These are phyloP conservation scores for Selene dorsalis DNA, from an alignment of 2,797 vertebrate genomes.

Conservation along the genomic window DNA sequence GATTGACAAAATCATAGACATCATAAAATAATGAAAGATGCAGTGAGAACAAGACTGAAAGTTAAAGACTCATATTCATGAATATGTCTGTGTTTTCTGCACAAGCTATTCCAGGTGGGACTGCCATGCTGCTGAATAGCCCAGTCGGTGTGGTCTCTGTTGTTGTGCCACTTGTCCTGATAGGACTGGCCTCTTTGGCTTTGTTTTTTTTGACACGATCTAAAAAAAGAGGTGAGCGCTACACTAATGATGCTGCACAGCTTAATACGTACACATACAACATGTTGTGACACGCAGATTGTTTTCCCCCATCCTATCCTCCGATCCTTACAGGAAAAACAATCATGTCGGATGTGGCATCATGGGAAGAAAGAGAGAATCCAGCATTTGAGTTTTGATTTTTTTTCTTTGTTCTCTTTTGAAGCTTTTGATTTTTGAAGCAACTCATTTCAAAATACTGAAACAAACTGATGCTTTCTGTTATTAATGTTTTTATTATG, in stretches of 20 bases:
- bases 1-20: background rate
- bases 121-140: constrained; percentile 49
- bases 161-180: constrained; percentile 43
- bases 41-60: background rate
- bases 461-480: background rate
- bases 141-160: constrained; percentile 34
- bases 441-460: background rate
- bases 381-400: constrained; percentile 69
- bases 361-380: constrained; percentile 65
- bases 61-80: background rate
- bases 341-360: background rate
- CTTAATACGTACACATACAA: background rate
- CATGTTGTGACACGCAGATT: background rate
- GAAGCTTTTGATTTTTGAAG: background rate
- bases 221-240: constrained; percentile 63
- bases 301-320: constrained; percentile 2
- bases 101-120: constrained; percentile 32
- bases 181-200: constrained; percentile 38
- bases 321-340: constrained; percentile 36
- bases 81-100: constrained; percentile 48
- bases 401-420: background rate
- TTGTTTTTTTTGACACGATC: constrained; percentile 30
- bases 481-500: background rate
- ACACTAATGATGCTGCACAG: background rate
- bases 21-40: background rate